Base-by-base conservation (phyloP, 2,888 invertebrate species). In the Drosophila anomelani region DNA sequence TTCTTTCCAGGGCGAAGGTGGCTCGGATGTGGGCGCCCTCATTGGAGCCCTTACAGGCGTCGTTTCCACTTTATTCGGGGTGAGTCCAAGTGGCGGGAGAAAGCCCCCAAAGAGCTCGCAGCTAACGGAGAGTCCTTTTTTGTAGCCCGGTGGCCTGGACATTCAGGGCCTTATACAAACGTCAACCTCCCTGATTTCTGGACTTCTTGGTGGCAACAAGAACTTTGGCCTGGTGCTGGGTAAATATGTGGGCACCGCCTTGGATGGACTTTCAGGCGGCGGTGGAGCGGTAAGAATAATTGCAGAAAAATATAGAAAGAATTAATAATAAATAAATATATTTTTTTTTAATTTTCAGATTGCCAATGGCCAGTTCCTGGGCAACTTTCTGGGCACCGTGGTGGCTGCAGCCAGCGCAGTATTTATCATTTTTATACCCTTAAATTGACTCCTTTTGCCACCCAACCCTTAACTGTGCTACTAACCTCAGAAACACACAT, bases 201-300 rank as follows among this genome's bases (percentile, higher is more conserved):
- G 92, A 3, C 77, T 93, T 3, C 76, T 93, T 6, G 77, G 90
- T 41, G 92, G 92, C 17, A 87, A 92, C 62, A 90, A 90, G 70
- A 93, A 93, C 72, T 93, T 93, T 66, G 93, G 93, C 29, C 89
- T 89, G 4, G 92, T 93, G 1, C 73, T 93, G 53, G 93, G 92
- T 6, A 81, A 85, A 39, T 93, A 92, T 74, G 89, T 92, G 63
- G 92, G 92, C 51, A 90, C 90, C 0, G 91, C 92, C 1, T 83
- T 93, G 20, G 93, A 93, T 76, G 93, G 92, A 0, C 80, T 93
- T 2, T 92, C 93, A 0, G 93, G 92, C 0, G 93, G 93, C 2
- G 93, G 93, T 10, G 93, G 93, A 69, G 93, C 93, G 58, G 93
- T 93, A 86, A 75, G 83, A 47, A 23, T 8, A 44, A 44, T 23